Conservation (phyloP, 2,113 vertebrate genomes). For the Calidris pugnax region DNA sequence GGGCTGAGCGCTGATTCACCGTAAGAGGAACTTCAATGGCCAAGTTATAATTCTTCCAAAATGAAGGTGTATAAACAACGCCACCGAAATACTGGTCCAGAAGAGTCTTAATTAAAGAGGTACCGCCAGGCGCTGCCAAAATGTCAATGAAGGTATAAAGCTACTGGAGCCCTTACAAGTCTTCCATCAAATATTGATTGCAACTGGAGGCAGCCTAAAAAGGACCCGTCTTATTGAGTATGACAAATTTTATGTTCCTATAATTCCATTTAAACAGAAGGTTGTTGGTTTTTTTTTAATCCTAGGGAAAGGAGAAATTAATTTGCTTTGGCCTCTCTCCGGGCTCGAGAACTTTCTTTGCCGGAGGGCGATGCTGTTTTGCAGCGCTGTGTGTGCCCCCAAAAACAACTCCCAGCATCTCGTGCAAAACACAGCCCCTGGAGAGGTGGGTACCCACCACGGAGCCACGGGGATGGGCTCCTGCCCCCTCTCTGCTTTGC, state of each 20-base stretch:
- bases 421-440: not conserved
- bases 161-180: constrained; percentile 54
- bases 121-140: constrained; percentile 46
- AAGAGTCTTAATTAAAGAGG: constrained; percentile 63
- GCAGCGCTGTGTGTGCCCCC: not conserved
- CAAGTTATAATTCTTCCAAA: constrained; percentile 34
- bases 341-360: constrained; percentile 25
- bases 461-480: not conserved
- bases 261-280: constrained; percentile 48
- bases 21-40: not conserved
- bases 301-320: not conserved
- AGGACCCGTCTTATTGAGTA: constrained; percentile 34
- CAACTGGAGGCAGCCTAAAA: constrained; percentile 31
- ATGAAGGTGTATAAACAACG: constrained; percentile 41
- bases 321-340: constrained; percentile 7
- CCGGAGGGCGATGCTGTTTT: not conserved
- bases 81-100: constrained; percentile 25
- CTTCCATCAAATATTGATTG: constrained; percentile 64
- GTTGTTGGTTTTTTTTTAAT: not conserved
- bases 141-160: constrained; percentile 47
- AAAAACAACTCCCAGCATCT: not conserved
- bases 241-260: constrained; percentile 59
- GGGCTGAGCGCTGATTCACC: constrained; percentile 16
- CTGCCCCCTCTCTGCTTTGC: not conserved
- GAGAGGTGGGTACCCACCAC: fast-evolving